A percentile compares a stretch with the other conserved stretches of the same genome.
Conservation (phyloP, 1,140 invertebrate species). For the Saccostrea cuccullata region DNA sequence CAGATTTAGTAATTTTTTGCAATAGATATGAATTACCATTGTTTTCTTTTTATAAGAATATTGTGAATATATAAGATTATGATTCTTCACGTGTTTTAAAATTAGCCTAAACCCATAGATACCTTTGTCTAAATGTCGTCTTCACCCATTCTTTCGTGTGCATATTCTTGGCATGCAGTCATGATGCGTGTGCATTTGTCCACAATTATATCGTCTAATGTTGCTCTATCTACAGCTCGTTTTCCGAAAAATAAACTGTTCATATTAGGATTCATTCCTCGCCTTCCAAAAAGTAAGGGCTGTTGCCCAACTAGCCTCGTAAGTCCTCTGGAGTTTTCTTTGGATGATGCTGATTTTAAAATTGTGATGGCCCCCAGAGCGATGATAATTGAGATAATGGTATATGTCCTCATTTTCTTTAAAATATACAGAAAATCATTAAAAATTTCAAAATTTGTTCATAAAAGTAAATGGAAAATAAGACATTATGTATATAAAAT, state of each 20-base stretch:
- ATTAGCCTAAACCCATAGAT: neutral
- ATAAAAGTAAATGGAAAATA: no score
- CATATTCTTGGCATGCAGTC: constrained; percentile 44
- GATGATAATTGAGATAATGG: constrained; percentile 6
- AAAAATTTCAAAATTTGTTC: no score
- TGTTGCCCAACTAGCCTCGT: constrained; percentile 60
- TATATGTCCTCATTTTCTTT: constrained; percentile 17
- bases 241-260: constrained; percentile 73
- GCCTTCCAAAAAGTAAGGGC: constrained; percentile 63
- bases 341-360: constrained; percentile 23
- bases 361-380: constrained; percentile 28
- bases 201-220: constrained; percentile 44
- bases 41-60: no score
- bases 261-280: constrained; percentile 70
- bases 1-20: no score
- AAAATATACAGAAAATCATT: neutral
- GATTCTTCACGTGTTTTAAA: no score
- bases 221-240: constrained; percentile 47
- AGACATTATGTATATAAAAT: no score
- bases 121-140: constrained; percentile 18
- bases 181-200: constrained; percentile 40
- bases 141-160: constrained; percentile 10
- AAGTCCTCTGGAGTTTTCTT: constrained; percentile 45
- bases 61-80: no score
- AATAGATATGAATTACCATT: no score